Evolutionary conservation across 2,888 invertebrate species (phyloP).

Genomic region (Hirtodrosophila histrioides): DNA sequence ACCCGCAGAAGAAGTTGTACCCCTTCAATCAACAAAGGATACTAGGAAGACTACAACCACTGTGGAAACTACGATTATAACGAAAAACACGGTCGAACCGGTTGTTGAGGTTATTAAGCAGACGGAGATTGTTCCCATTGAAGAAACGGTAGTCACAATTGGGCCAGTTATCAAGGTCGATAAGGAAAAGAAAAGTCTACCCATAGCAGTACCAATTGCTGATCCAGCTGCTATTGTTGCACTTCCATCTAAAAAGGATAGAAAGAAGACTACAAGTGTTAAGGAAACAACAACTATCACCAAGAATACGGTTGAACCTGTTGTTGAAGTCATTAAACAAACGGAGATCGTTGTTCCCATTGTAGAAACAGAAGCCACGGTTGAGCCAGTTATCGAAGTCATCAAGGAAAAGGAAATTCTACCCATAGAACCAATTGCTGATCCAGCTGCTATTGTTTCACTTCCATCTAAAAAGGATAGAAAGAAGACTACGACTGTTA

Average conservation of each 20-base stretch:
- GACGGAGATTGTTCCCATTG: background rate
- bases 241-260: conserved; percentile 9
- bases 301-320: background rate
- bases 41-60: background rate
- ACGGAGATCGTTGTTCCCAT: too few relatives aligned
- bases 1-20: background rate
- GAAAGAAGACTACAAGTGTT: conserved; percentile 11
- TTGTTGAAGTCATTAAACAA: too few relatives aligned
- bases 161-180: conserved; percentile 3
- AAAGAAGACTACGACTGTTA: background rate
- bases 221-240: background rate
- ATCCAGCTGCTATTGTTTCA: background rate
- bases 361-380: background rate
- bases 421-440: conserved; percentile 4
- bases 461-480: background rate
- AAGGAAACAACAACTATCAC: conserved; percentile 15
- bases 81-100: conserved; percentile 16
- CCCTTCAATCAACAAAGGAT: background rate
- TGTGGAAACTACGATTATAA: conserved; percentile 16
- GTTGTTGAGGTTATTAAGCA: conserved; percentile 8
- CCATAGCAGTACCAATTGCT: background rate
- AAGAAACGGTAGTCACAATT: conserved; percentile 2
- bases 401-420: background rate
- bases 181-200: background rate
- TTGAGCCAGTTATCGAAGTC: conserved; percentile 5